These are phyloP conservation scores for Platorchestia sp. DNA, from an alignment of 1,140 invertebrate genomes.

Conservation along the genomic window DNA sequence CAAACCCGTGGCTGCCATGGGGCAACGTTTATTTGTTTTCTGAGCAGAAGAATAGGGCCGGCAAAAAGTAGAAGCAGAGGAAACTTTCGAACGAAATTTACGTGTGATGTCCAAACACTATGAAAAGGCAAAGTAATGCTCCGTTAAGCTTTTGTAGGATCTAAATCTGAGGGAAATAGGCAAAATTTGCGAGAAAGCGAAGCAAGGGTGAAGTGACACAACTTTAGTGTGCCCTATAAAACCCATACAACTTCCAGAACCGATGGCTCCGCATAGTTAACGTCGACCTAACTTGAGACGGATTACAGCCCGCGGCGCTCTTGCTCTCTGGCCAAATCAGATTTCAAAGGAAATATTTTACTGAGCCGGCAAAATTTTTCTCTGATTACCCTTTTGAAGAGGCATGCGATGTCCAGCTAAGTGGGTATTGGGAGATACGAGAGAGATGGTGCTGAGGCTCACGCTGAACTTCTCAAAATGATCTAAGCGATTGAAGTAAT, in stretches of 20 bases:
- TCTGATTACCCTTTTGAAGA: background rate
- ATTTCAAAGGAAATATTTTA: slow-evolving; percentile 41
- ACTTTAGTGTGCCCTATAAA: background rate
- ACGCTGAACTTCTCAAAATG: background rate
- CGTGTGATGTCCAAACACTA: background rate
- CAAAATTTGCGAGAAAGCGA: background rate
- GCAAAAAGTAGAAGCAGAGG: background rate
- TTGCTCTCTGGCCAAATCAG: slow-evolving; percentile 43
- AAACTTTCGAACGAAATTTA: background rate
- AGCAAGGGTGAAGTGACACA: background rate
- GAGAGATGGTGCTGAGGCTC: background rate
- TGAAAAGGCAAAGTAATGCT: background rate
- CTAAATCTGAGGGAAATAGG: background rate
- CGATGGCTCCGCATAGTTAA: slow-evolving; percentile 25
- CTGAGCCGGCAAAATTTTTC: slow-evolving; percentile 17
- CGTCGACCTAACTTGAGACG: slow-evolving; percentile 43
- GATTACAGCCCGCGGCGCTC: slow-evolving; percentile 11
- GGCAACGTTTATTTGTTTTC: background rate
- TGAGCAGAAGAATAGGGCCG: background rate
- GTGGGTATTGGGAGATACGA: background rate
- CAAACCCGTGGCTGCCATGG: background rate
- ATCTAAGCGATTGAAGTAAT: background rate
- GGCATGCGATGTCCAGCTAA: background rate
- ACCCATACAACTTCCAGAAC: background rate
- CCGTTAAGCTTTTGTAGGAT: background rate